Evolutionary conservation across 2,113 vertebrate species (phyloP).

Genomic region (Hippocampus guttulatus): DNA sequence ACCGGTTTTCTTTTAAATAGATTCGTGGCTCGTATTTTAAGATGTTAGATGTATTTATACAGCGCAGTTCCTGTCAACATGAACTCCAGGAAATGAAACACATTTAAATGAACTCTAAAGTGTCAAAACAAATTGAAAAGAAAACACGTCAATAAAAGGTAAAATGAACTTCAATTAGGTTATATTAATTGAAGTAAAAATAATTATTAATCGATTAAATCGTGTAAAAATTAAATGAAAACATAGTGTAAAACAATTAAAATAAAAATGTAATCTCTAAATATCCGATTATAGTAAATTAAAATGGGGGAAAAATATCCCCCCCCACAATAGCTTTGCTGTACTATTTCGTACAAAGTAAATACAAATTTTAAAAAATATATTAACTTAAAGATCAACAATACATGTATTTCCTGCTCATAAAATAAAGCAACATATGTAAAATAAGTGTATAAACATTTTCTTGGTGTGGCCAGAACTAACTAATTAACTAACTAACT

Average conservation of each 20-base stretch:
- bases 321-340: neutral
- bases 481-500: neutral
- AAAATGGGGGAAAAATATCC: neutral
- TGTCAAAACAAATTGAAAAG: neutral
- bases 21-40: neutral
- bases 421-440: neutral
- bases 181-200: neutral
- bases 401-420: neutral
- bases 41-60: neutral
- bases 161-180: too few relatives aligned
- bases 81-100: neutral
- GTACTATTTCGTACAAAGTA: neutral
- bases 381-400: neutral
- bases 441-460: neutral
- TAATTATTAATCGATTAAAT: neutral
- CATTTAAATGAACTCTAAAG: neutral
- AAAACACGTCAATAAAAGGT: neutral
- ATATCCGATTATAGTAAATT: neutral
- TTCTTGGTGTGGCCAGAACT: too few relatives aligned
- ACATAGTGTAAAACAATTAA: neutral
- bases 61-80: neutral
- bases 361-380: neutral
- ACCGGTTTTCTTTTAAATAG: conserved; percentile 4
- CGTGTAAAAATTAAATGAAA: neutral
- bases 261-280: neutral